A percentile compares a stretch with the other conserved stretches of the same genome.
Evolutionary conservation across 2,888 invertebrate species (phyloP).

Genomic region (Augochlorella aurata): DNA sequence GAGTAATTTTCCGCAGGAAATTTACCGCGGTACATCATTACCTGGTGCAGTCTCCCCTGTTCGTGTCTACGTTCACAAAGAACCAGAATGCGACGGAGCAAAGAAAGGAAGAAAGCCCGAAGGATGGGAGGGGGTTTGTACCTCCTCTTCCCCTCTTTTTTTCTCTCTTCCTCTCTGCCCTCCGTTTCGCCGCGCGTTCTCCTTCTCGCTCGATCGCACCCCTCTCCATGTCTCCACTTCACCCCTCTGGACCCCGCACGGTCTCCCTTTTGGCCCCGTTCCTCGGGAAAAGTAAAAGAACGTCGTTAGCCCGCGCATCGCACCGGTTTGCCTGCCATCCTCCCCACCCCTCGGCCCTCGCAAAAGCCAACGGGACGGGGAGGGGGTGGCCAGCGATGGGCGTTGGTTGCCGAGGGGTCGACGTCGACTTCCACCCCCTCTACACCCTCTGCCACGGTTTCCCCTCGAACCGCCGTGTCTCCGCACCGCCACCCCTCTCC

Average conservation of each 20-base stretch:
- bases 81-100: constrained; percentile 44
- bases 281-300: constrained; percentile 74
- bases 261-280: constrained; percentile 42
- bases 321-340: constrained; percentile 62
- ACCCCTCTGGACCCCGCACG: not conserved
- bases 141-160: constrained; percentile 33
- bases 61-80: constrained; percentile 63
- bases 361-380: constrained; percentile 71
- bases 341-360: constrained; percentile 67
- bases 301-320: constrained; percentile 75
- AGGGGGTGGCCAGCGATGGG: constrained; percentile 71
- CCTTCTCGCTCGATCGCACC: constrained; percentile 23
- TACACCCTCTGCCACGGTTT: constrained; percentile 15
- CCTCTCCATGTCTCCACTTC: constrained; percentile 13
- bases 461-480: constrained; percentile 50
- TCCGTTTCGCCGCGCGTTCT: constrained; percentile 22
- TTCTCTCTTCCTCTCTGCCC: constrained; percentile 4
- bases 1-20: constrained; percentile 71
- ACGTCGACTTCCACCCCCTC: constrained; percentile 64
- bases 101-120: constrained; percentile 38
- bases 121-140: constrained; percentile 47
- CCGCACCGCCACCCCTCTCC: not conserved
- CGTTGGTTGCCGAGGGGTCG: constrained; percentile 75
- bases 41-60: constrained; percentile 62
- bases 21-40: constrained; percentile 72